These are phyloP conservation scores for human DNA, from an alignment of 2,113 vertebrate genomes.

Conservation along the genomic window DNA sequence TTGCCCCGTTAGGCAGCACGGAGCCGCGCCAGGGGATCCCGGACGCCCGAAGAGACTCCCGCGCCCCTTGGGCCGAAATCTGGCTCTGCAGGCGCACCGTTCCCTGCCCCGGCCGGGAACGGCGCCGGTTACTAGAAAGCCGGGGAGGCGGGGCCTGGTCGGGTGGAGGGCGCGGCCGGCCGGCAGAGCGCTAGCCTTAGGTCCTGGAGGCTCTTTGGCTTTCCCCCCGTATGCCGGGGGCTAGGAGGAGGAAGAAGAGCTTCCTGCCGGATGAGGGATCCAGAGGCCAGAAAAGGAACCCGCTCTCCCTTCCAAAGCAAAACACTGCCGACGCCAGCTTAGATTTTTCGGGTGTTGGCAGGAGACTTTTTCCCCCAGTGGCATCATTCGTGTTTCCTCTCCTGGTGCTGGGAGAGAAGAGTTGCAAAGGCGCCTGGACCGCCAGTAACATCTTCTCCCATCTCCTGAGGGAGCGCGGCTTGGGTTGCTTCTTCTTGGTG, in stretches of 20 bases:
- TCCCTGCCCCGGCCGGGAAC: not conserved
- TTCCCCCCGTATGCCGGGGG: not conserved
- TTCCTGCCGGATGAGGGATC: not conserved
- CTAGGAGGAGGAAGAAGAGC: not conserved
- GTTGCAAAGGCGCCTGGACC: not conserved
- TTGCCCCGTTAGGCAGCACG: not conserved
- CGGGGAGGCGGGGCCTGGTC: conserved; percentile 4
- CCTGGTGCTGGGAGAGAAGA: not conserved
- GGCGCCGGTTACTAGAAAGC: conserved; percentile 34
- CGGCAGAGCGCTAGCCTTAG: not conserved
- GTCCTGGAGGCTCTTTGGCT: not conserved
- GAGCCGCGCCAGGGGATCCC: not conserved
- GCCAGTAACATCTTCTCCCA: not conserved
- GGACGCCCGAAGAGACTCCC: not conserved
- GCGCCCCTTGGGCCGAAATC: not conserved
- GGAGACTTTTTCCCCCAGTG: not conserved
- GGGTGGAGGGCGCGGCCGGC: not conserved
- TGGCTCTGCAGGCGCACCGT: not conserved
- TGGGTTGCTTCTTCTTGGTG: not conserved
- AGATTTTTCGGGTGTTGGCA: not conserved
- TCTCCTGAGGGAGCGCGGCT: not conserved
- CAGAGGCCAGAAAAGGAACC: not conserved
- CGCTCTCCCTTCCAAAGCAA: not conserved
- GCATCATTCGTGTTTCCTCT: not conserved
- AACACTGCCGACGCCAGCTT: not conserved